Evolutionary conservation across 2,888 invertebrate species (phyloP), one percentile per base, ranked within the genome.

Genomic region (Julus scanicus): DNA sequence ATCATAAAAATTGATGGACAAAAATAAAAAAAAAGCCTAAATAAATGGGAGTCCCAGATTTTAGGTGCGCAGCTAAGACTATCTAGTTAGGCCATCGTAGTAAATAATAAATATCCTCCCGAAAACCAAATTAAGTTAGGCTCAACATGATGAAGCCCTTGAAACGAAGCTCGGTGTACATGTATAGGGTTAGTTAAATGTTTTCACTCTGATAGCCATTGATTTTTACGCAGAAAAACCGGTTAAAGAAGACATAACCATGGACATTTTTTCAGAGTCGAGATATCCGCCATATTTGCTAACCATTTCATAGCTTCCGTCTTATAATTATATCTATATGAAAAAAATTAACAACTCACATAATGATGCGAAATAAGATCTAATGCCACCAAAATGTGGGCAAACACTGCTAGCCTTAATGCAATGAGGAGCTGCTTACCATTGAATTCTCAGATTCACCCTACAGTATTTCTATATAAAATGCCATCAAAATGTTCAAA

Each of bases 91-190:
- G 29, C 8, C 29, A 71, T 29, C 71, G 71, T 11, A 6, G 29
- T 71, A 71, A 71, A 71, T 71, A 71, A 71, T 71, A 71, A 71
- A 71, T 71, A 29, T 29, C 11, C 29, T 29, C 71, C 29, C 71
- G 71, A 71, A 71, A 29, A 71, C 71, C 29, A 71, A 71, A 71
- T 71, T 11, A 71, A 71, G 71, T 71, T 71, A 29, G 71, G 71
- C 71, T 20, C 71, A 11, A 63, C 8, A 63, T 6, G 17, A 63
- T 20, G 63, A 63, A 8, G 63, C n/a, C 63, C 63, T 17, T n/a
- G 63, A 63, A 63, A 63, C 20, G 63, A 57, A 8, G 4, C 20
- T 5, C 11, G 63, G 71, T 71, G 71, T 29, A 29, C 1, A 29
- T 71, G 71, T 29, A 29, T 29, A 29, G 71, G 29, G 9, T 3